phyloP scores from a whole-genome alignment of 2,797 vertebrate genomes.

The Syndactyla subalaris region DNA sequence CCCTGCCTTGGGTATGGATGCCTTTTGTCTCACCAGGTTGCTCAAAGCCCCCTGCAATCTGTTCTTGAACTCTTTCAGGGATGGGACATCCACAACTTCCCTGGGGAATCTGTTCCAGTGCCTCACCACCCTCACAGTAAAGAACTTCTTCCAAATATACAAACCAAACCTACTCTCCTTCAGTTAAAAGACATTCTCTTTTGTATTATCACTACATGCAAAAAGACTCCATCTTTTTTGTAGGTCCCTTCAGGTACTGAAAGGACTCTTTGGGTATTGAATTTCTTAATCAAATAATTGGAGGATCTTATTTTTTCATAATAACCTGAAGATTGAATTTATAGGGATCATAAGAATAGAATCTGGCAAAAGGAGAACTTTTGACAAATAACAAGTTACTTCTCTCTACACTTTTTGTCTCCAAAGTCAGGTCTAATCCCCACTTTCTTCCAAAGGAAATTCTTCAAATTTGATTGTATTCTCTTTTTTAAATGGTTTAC shows the following conservation, averaged over 20 bases:
- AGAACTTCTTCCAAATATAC: background rate
- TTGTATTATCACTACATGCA: rapidly evolving
- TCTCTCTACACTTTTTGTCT: background rate
- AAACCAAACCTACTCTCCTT: background rate
- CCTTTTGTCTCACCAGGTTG: rapidly evolving
- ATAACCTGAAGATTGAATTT: background rate
- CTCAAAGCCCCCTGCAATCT: background rate
- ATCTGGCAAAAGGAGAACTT: background rate
- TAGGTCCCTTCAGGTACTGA: background rate
- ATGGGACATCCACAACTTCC: background rate
- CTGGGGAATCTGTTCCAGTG: rapidly evolving
- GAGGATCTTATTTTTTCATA: background rate
- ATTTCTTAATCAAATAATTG: background rate
- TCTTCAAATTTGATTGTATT: background rate
- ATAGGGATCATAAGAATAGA: background rate
- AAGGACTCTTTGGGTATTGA: rapidly evolving
- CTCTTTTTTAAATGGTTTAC: background rate
- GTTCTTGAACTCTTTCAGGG: background rate
- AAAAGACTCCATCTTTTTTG: background rate
- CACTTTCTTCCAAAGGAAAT: background rate
- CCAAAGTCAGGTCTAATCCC: background rate
- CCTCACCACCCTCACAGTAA: background rate
- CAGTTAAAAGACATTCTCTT: background rate
- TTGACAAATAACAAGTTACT: background rate
- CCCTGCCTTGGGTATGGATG: background rate